Evolutionary conservation across 2,797 vertebrate species (phyloP).

Genomic region (Merluccius polli): DNA sequence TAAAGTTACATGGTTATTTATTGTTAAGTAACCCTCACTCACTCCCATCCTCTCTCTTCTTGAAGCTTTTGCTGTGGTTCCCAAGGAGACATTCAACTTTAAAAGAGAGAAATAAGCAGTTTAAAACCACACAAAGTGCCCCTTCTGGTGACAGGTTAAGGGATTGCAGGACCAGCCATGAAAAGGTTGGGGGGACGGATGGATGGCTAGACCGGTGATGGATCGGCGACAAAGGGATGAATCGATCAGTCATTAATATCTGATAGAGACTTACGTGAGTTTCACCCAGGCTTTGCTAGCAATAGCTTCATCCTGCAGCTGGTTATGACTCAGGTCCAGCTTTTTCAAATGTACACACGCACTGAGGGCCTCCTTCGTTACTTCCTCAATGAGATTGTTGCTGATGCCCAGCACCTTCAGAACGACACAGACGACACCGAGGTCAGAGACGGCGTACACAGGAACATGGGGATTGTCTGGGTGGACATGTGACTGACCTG

Average conservation of each 20-base stretch:
- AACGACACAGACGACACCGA: background rate
- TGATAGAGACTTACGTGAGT: conserved; percentile 58
- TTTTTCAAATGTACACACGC: conserved; percentile 58
- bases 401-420: conserved; percentile 70
- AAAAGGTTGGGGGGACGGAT: background rate
- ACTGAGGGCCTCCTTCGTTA: conserved; percentile 63
- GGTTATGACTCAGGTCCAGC: conserved; percentile 77
- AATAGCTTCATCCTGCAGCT: conserved; percentile 69
- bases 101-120: background rate
- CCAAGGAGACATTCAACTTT: background rate
- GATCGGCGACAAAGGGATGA: background rate
- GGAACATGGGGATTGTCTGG: background rate
- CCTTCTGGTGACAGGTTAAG: background rate
- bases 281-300: conserved; percentile 57
- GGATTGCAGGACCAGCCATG: background rate
- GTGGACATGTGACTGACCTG: conserved; percentile 61
- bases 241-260: background rate
- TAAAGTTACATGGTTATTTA: no score
- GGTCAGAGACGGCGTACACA: background rate
- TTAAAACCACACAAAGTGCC: background rate
- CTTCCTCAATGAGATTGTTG: conserved; percentile 66
- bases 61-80: no score
- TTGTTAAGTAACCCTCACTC: no score
- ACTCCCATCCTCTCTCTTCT: no score
- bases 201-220: conserved; percentile 1